phyloP scores from a whole-genome alignment of 1,140 invertebrate species.

The Lepidurus couesii region DNA sequence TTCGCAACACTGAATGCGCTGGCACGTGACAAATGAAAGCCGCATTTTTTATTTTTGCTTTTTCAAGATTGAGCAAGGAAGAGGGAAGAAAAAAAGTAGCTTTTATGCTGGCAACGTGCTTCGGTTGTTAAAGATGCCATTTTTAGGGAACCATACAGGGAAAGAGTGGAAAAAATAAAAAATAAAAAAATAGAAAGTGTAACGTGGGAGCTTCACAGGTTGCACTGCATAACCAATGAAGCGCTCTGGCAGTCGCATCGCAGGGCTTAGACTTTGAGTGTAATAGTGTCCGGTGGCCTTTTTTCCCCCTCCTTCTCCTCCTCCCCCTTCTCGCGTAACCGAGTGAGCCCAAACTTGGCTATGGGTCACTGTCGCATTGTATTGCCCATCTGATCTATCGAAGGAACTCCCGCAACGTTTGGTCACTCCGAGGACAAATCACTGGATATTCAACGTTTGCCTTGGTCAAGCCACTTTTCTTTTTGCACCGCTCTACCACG shows the following conservation, averaged over 20 bases:
- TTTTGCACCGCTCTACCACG: neutral
- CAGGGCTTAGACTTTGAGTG: neutral
- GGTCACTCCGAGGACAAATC: neutral
- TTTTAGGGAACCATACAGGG: neutral
- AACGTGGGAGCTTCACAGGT: constrained; percentile 20
- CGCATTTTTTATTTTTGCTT: neutral
- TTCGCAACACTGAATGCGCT: neutral
- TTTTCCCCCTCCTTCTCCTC: neutral
- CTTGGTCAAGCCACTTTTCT: neutral
- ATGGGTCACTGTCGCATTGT: neutral
- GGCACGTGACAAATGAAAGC: constrained; percentile 7
- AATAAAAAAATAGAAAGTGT: neutral
- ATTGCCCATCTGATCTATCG: neutral
- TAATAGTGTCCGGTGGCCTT: neutral
- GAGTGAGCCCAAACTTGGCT: neutral
- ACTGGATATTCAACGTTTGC: neutral
- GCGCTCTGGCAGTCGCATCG: neutral
- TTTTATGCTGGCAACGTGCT: constrained; percentile 9
- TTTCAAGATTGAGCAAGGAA: constrained; percentile 11
- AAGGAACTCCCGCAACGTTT: neutral
- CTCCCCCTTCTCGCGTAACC: neutral
- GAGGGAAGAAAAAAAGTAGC: neutral
- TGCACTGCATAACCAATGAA: neutral
- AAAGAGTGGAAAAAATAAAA: neutral
- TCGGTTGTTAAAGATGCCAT: constrained; percentile 5